Evolutionary conservation across 2,888 invertebrate genomes (phyloP).

Genomic region (Vesta saturnalis): DNA sequence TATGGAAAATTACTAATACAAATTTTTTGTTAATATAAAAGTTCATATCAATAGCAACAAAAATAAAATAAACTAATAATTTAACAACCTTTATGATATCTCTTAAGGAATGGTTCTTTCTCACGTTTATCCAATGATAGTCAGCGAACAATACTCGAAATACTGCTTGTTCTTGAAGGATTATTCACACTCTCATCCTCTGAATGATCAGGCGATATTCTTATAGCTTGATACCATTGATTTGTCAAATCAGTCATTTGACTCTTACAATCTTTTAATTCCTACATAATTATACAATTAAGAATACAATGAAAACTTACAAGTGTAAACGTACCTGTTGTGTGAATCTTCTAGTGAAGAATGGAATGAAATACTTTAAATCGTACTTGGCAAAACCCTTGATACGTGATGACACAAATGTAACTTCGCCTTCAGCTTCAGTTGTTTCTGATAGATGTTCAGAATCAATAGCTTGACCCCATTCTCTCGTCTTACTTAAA

Average conservation of each 20-base stretch:
- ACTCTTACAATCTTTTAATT: conserved; percentile 93
- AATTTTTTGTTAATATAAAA: not conserved
- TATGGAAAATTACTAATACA: conserved; percentile 4
- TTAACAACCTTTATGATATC: conserved; percentile 19
- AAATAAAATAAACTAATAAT: not conserved
- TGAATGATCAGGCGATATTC: conserved; percentile 87
- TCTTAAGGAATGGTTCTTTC: conserved; percentile 28
- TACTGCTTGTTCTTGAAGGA: conserved; percentile 60
- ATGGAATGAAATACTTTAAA: conserved; percentile 93
- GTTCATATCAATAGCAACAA: not conserved
- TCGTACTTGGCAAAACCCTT: conserved; percentile 93
- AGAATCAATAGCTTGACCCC: conserved; percentile 95
- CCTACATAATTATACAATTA: conserved; percentile 68
- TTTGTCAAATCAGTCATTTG: conserved; percentile 97
- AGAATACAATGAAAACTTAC: not conserved
- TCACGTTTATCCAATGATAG: conserved; percentile 39
- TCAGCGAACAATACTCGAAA: conserved; percentile 63
- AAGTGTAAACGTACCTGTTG: conserved; percentile 74
- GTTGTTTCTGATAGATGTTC: conserved; percentile 93
- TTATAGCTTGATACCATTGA: conserved; percentile 97
- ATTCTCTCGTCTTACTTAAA: conserved; percentile 97
- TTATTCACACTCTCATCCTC: conserved; percentile 73
- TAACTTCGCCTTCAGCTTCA: conserved; percentile 91
- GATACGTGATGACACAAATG: conserved; percentile 81
- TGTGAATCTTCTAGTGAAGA: conserved; percentile 95